Conservation (phyloP, 2,888 invertebrate species). For the Cordilura impudica region DNA sequence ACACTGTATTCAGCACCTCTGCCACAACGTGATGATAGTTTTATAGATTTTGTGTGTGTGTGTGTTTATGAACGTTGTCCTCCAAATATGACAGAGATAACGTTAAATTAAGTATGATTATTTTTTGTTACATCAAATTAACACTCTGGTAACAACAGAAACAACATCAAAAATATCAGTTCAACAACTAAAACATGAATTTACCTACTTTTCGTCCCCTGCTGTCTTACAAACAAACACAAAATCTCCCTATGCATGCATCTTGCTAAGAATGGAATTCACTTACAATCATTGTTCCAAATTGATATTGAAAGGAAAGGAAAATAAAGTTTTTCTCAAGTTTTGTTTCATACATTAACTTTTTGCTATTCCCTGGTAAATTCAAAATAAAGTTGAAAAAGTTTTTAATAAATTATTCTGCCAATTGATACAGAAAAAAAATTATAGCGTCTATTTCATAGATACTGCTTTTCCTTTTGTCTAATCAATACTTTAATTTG, state of each 20-base stretch:
- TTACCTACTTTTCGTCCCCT: not conserved
- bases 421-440: conserved; percentile 52
- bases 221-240: not conserved
- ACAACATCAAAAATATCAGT: conserved; percentile 15
- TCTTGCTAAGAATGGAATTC: not conserved
- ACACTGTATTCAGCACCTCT: not conserved
- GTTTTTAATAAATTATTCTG: conserved; percentile 52
- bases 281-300: not conserved
- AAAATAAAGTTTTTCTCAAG: not conserved
- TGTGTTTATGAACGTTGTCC: not conserved
- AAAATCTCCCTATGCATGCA: conserved; percentile 8
- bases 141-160: not conserved
- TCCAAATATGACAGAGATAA: not conserved
- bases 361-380: not conserved
- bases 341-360: not conserved
- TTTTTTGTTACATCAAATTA: conserved; percentile 4
- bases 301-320: not conserved
- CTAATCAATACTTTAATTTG: conserved; percentile 2
- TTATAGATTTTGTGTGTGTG: not conserved
- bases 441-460: not conserved
- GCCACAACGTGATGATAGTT: not conserved
- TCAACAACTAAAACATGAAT: not conserved
- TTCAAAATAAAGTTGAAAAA: conserved; percentile 10
- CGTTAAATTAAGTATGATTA: conserved; percentile 15
- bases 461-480: not conserved